These are phyloP conservation scores for Tokudaia tokunoshimensis DNA, from an alignment of 2,797 vertebrate genomes.

Conservation along the genomic window DNA sequence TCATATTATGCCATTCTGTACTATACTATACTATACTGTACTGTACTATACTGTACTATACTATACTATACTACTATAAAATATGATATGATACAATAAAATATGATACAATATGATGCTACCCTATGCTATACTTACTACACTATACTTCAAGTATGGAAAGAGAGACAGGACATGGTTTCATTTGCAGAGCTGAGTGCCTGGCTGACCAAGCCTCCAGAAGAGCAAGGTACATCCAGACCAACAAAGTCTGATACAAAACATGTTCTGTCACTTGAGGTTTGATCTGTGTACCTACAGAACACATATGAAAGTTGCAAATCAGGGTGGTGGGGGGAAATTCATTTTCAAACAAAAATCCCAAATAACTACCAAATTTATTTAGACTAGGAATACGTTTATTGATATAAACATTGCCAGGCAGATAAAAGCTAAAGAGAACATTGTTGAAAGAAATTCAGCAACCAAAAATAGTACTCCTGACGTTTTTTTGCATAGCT, in stretches of 20 bases:
- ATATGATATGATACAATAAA: background rate
- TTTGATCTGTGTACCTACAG: background rate
- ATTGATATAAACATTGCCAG: background rate
- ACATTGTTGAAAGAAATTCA: slow-evolving; percentile 20
- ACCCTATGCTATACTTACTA: background rate
- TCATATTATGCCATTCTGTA: too few species aligned
- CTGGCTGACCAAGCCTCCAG: background rate
- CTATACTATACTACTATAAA: background rate
- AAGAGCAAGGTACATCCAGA: background rate
- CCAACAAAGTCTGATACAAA: background rate
- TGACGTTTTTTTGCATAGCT: background rate
- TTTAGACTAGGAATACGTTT: slow-evolving; percentile 18
- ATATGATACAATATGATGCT: background rate
- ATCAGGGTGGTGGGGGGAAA: background rate
- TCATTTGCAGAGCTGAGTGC: background rate
- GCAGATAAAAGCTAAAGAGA: background rate
- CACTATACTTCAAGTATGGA: background rate
- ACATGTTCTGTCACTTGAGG: background rate
- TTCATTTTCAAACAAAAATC: slow-evolving; percentile 10
- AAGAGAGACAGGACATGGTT: background rate
- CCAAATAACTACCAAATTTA: background rate
- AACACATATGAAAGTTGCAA: background rate
- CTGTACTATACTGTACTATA: background rate
- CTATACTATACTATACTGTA: background rate
- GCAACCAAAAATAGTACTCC: background rate